Evolutionary conservation across 2,888 invertebrate genomes (phyloP).

Genomic region (Ganaspis brasiliensis): DNA sequence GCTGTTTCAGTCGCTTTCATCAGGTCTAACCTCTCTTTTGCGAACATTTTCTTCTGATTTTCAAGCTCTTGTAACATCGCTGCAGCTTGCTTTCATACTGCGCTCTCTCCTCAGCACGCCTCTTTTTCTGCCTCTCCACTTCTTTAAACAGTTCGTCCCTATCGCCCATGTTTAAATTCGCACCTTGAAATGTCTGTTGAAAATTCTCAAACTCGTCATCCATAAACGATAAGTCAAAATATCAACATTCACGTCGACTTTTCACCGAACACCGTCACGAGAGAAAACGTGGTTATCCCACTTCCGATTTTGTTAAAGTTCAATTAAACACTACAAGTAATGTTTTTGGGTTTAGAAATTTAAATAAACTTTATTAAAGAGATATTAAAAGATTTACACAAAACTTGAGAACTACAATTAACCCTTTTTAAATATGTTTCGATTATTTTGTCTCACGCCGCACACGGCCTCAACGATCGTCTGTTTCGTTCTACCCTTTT

Average conservation of each 20-base stretch:
- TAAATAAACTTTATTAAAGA: no score
- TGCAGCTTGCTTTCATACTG: not conserved
- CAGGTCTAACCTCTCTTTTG: not conserved
- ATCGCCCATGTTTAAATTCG: not conserved
- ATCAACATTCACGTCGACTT: no score
- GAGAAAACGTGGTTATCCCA: slow-evolving; percentile 19
- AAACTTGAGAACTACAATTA: no score
- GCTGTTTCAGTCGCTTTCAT: not conserved
- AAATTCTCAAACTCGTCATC: not conserved
- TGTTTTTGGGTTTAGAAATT: no score
- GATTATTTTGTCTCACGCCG: no score
- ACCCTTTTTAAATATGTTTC: no score
- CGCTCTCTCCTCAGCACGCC: not conserved
- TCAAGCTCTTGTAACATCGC: not conserved
- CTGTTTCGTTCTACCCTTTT: no score
- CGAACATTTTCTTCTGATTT: not conserved
- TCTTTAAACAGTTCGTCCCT: not conserved
- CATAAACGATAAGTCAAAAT: no score
- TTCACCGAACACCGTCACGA: not conserved
- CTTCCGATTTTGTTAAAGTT: slow-evolving; percentile 31
- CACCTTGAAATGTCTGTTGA: not conserved
- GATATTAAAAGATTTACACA: no score
- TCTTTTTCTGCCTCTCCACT: not conserved
- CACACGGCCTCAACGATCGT: no score
- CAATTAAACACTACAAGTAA: no score